Evolutionary conservation across 2,888 invertebrate genomes (phyloP).

Genomic region (Exocentrus adspersus): DNA sequence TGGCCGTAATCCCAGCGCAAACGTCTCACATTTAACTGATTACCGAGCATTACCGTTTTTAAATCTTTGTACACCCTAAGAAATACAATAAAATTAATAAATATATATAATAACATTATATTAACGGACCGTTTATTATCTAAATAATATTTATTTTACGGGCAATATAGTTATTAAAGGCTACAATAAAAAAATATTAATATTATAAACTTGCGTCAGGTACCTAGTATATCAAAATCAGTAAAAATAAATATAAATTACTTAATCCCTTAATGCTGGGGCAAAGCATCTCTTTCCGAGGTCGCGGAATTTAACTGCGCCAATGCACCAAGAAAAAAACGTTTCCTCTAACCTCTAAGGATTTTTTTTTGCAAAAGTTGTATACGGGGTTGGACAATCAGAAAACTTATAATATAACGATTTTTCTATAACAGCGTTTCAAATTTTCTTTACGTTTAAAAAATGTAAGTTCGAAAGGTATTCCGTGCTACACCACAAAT

Average conservation of each 20-base stretch:
- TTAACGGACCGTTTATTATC: slow-evolving; percentile 13
- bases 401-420: too few relatives aligned
- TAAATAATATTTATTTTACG: slow-evolving; percentile 21
- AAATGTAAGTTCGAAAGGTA: neutral
- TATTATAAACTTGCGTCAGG: slow-evolving; percentile 16
- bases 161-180: slow-evolving; percentile 15
- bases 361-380: too few relatives aligned
- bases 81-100: neutral
- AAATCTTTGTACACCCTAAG: neutral
- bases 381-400: too few relatives aligned
- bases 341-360: too few relatives aligned
- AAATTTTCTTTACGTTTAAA: neutral
- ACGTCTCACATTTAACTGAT: too few relatives aligned
- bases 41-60: neutral
- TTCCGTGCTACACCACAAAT: neutral
- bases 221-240: slow-evolving; percentile 19
- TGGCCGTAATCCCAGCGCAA: neutral
- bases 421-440: too few relatives aligned
- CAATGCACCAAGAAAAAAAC: slow-evolving; percentile 20
- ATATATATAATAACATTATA: neutral
- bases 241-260: slow-evolving; percentile 22
- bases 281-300: neutral
- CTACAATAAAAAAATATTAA: slow-evolving; percentile 18
- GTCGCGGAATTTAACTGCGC: slow-evolving; percentile 1
- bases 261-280: slow-evolving; percentile 19